A percentile compares a stretch with the other conserved stretches of the same genome.
Evolutionary conservation across 2,888 invertebrate species (phyloP).

Genomic region (Tuberolachnus salignus): DNA sequence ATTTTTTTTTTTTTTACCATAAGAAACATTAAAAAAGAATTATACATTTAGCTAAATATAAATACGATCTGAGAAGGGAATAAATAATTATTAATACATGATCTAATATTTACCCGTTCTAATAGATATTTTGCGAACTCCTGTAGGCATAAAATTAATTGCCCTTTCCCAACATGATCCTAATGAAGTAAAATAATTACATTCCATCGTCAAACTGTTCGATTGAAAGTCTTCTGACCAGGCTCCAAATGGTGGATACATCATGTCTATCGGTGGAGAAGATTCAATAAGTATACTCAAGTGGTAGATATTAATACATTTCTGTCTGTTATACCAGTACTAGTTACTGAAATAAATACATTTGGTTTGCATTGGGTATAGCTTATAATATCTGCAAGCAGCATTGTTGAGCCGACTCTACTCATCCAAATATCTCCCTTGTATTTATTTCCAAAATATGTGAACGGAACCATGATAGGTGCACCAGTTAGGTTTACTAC

Average conservation of each 20-base stretch:
- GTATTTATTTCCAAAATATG: conserved; percentile 83
- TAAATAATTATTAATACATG: too few relatives aligned
- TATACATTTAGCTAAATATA: too few relatives aligned
- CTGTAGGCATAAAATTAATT: neutral
- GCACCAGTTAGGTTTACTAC: conserved; percentile 91
- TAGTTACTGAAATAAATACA: conserved; percentile 82
- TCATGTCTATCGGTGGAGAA: conserved; percentile 19
- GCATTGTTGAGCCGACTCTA: conserved; percentile 78
- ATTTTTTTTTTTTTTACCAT: too few relatives aligned
- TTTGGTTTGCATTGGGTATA: conserved; percentile 69
- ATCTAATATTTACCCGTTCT: conserved; percentile 38
- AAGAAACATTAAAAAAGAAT: too few relatives aligned
- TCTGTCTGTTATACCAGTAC: conserved; percentile 71
- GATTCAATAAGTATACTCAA: neutral
- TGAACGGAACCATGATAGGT: conserved; percentile 80
- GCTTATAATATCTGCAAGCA: conserved; percentile 74
- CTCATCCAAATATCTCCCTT: conserved; percentile 87
- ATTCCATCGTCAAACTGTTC: neutral
- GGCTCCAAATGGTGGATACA: conserved; percentile 14
- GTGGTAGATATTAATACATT: neutral
- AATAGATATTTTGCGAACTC: neutral
- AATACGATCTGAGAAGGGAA: too few relatives aligned
- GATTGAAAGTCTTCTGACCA: neutral
- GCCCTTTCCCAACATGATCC: neutral
- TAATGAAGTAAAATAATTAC: conserved; percentile 17